Base-by-base conservation (phyloP, 2,797 vertebrate species). In the Melanogrammus aeglefinus region DNA sequence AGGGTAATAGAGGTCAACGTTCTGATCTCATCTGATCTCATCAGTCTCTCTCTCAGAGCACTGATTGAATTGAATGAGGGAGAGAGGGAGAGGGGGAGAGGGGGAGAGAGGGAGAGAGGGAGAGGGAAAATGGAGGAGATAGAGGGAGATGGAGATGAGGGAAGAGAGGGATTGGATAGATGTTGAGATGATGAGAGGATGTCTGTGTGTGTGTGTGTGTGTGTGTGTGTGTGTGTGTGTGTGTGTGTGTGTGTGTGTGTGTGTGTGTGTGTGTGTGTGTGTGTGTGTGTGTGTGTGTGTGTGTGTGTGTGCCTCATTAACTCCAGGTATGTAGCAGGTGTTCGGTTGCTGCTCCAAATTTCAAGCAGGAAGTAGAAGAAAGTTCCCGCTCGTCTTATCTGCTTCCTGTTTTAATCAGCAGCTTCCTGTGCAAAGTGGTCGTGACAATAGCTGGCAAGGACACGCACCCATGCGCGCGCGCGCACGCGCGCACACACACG, bases 1-100 rank as follows among this genome's bases (percentile, higher is more conserved):
- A 90, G 86, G 83, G 85, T 81, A 89, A 88, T 87, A 85, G 89
- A 91, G 92, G 92, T 92, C 92, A 93, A 84, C 88, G 83, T 88
- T 84, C 83, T 85, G 89, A 92, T 85, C 88, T 91, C 35, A 36
- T 36, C 35, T 36, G 35, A 36, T 36, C 36, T 38, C 89, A 92
- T 92, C 88, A 36, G 82, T 91, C 89, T 92, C 86, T 87, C 88
- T 84, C 85, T n/a, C n/a, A 74, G 63, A 66, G 27, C 16, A 4
- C 82, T 90, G 91, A 92, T 91, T 89, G 88, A 90, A 92, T 92
- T 71, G 81, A 89, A 92, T 78, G 87, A 78, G 83, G 82, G 85
- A 75, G 83, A 36, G 73, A 14, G 73, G 29, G 73, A 27, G 21
- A 14, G 38, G 14, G 2, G 13, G 18, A 39, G 33, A 38, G 18